Evolutionary conservation across 2,888 invertebrate genomes (phyloP).

Genomic region (Blastobasis adustella): DNA sequence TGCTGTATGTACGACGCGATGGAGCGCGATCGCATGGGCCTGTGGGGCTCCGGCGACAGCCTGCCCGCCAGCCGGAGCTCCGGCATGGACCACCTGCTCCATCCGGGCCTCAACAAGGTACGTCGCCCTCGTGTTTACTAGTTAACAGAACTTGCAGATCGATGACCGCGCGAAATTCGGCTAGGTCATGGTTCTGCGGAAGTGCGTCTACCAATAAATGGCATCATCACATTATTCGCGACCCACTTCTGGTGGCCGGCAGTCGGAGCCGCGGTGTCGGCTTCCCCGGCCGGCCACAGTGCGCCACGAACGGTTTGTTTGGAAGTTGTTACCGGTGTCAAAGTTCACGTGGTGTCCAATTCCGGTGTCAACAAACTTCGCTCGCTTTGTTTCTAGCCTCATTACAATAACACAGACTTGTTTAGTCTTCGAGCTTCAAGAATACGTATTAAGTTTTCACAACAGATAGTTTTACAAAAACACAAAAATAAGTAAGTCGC

Average conservation of each 20-base stretch:
- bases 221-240: conserved; percentile 10
- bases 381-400: not conserved
- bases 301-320: conserved; percentile 24
- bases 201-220: too few species aligned
- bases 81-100: conserved; percentile 80
- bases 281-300: not conserved
- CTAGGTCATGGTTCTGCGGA: conserved; percentile 46
- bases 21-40: conserved; percentile 78
- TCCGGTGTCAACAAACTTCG: conserved; percentile 39
- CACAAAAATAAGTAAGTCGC: too few species aligned
- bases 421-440: too few species aligned
- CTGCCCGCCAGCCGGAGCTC: conserved; percentile 70
- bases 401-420: too few species aligned
- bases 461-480: too few species aligned
- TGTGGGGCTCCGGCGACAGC: conserved; percentile 76
- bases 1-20: conserved; percentile 53
- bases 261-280: not conserved
- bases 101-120: conserved; percentile 84
- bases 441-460: too few species aligned
- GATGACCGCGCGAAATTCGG: conserved; percentile 27
- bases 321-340: conserved; percentile 34
- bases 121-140: not conserved
- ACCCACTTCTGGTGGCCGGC: not conserved
- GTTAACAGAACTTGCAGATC: conserved; percentile 11
- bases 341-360: conserved; percentile 32